Evolutionary conservation across 2,797 vertebrate genomes (phyloP).

Genomic region (Catamblyrhynchus diadema): DNA sequence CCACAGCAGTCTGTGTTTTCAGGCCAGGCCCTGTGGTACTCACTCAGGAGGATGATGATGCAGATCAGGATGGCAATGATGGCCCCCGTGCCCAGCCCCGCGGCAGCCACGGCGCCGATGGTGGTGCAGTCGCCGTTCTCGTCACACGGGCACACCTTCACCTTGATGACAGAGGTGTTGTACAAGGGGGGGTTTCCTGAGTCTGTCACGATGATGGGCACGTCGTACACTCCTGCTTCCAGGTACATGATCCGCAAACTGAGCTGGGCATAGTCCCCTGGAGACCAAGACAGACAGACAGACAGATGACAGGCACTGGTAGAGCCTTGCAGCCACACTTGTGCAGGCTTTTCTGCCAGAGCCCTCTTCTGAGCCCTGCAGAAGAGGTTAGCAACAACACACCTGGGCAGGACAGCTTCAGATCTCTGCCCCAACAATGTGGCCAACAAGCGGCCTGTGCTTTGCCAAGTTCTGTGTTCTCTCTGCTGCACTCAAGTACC

Average conservation of each 20-base stretch:
- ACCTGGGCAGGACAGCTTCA: background rate
- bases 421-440: background rate
- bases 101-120: constrained; percentile 85
- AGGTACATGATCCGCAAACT: constrained; percentile 87
- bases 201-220: constrained; percentile 89
- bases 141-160: constrained; percentile 94
- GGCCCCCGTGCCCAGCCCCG: constrained; percentile 90
- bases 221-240: constrained; percentile 89
- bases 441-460: background rate
- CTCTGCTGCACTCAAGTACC: background rate
- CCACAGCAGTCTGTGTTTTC: fast-evolving
- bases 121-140: constrained; percentile 91
- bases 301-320: background rate
- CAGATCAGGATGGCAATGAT: constrained; percentile 93
- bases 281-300: background rate
- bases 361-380: background rate
- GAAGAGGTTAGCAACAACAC: background rate
- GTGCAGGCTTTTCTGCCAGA: background rate
- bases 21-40: constrained; percentile 64
- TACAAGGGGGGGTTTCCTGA: constrained; percentile 92
- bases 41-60: constrained; percentile 90
- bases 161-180: constrained; percentile 89
- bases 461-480: background rate
- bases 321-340: background rate
- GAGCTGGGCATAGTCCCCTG: constrained; percentile 90